Evolutionary conservation across 2,888 invertebrate genomes (phyloP).

Genomic region (Hemaris fuciformis): DNA sequence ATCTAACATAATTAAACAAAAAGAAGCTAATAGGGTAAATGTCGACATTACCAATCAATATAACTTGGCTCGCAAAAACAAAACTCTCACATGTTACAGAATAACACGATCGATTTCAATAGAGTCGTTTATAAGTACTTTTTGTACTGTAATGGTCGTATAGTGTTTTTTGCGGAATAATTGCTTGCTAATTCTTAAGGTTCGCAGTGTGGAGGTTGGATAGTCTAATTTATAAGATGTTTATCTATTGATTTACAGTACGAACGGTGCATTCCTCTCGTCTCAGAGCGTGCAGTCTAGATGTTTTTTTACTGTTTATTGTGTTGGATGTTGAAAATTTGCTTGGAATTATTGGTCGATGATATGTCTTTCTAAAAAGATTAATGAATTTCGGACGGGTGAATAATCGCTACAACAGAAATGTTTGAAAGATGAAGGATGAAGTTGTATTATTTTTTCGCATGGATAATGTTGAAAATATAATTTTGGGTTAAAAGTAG

Average conservation of each 20-base stretch:
- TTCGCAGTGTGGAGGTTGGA: conserved; percentile 36
- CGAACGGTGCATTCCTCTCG: conserved; percentile 32
- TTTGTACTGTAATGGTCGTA: conserved; percentile 35
- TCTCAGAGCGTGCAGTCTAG: conserved; percentile 13
- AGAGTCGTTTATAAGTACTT: conserved; percentile 43
- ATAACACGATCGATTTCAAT: conserved; percentile 52
- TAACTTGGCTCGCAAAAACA: conserved; percentile 40
- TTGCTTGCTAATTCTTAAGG: conserved; percentile 54
- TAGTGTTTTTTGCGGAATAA: conserved; percentile 49
- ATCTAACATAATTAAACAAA: conserved; percentile 14
- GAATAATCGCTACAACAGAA: not conserved
- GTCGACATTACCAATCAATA: conserved; percentile 26
- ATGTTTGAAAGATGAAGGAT: not conserved
- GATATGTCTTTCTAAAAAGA: not conserved
- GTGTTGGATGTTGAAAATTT: not conserved
- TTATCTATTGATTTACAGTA: conserved; percentile 53
- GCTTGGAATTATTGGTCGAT: not conserved
- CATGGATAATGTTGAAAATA: not conserved
- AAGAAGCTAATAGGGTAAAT: conserved; percentile 31
- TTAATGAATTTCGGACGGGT: not conserved
- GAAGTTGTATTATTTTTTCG: not conserved
- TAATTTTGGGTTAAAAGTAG: no score
- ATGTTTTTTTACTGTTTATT: not conserved
- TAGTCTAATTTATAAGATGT: conserved; percentile 38
- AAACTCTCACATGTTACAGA: conserved; percentile 41